phyloP scores from a whole-genome alignment of 1,140 invertebrate species.

The Ceratina calcarata region DNA sequence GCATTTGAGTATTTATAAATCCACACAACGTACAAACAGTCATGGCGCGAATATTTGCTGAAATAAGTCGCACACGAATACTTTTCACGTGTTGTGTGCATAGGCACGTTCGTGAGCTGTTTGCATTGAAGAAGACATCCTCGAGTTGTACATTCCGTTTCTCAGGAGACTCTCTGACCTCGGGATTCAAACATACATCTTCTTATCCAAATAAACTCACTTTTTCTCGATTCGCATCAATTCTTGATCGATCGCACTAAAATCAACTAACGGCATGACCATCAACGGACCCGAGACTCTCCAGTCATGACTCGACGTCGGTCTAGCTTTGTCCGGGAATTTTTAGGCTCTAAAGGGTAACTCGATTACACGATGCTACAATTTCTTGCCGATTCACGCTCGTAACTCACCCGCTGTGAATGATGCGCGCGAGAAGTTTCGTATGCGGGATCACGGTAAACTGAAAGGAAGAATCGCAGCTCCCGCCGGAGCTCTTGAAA shows the following conservation, averaged over 20 bases:
- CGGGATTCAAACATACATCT: too few species aligned
- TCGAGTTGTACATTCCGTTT: too few species aligned
- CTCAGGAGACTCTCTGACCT: too few species aligned
- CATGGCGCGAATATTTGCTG: background rate
- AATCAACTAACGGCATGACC: too few species aligned
- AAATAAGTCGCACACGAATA: background rate
- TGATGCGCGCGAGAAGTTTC: slow-evolving; percentile 37
- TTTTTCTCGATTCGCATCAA: too few species aligned
- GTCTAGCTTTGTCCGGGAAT: background rate
- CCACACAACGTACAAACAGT: background rate
- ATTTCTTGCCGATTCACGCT: background rate
- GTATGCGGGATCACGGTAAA: slow-evolving; percentile 42
- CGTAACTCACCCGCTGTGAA: background rate
- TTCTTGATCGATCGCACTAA: too few species aligned
- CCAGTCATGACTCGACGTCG: too few species aligned
- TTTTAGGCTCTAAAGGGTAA: too few species aligned
- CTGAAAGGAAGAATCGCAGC: slow-evolving; percentile 51
- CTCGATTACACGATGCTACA: background rate
- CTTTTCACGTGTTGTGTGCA: background rate
- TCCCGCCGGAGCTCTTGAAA: slow-evolving; percentile 48
- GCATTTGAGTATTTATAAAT: background rate
- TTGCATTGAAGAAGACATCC: background rate
- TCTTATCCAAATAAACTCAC: too few species aligned
- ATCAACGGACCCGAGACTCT: too few species aligned
- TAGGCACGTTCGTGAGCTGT: background rate